These are phyloP conservation scores for Ifrita kowaldi DNA, from an alignment of 2,113 vertebrate genomes.

Conservation along the genomic window DNA sequence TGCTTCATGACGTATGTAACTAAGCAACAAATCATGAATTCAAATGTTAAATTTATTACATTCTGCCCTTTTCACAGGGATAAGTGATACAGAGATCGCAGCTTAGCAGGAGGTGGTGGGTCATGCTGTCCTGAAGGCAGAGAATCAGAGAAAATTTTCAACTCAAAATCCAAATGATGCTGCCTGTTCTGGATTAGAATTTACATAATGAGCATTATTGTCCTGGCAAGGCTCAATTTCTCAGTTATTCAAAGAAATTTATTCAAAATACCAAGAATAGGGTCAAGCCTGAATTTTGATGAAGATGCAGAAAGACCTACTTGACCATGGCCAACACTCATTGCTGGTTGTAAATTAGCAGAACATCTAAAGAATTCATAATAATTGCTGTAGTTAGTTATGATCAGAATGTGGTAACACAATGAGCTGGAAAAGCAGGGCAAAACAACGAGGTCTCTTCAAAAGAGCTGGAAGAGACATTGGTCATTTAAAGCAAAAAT, in stretches of 20 bases:
- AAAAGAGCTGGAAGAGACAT: background rate
- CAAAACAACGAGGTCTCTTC: background rate
- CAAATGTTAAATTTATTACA: background rate
- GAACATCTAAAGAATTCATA: background rate
- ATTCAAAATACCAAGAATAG: background rate
- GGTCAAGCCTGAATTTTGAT: background rate
- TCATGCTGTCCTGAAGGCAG: background rate
- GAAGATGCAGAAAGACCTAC: background rate
- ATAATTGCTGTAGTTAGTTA: background rate
- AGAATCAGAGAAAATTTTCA: background rate
- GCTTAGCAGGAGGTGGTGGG: background rate
- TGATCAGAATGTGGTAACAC: background rate
- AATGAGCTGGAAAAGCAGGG: background rate
- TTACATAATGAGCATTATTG: background rate
- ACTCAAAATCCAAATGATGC: background rate
- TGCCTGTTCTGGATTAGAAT: background rate
- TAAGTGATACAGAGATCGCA: background rate
- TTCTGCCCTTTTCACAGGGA: background rate
- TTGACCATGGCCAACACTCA: background rate
- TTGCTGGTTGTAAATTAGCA: background rate
- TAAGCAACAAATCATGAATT: slow-evolving; percentile 2
- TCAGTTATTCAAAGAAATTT: background rate
- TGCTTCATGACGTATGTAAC: background rate
- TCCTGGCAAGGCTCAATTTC: background rate
- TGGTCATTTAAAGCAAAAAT: slow-evolving; percentile 31